These are phyloP conservation scores for Nycticryphes semicollaris DNA, from an alignment of 2,113 vertebrate species.

Conservation along the genomic window DNA sequence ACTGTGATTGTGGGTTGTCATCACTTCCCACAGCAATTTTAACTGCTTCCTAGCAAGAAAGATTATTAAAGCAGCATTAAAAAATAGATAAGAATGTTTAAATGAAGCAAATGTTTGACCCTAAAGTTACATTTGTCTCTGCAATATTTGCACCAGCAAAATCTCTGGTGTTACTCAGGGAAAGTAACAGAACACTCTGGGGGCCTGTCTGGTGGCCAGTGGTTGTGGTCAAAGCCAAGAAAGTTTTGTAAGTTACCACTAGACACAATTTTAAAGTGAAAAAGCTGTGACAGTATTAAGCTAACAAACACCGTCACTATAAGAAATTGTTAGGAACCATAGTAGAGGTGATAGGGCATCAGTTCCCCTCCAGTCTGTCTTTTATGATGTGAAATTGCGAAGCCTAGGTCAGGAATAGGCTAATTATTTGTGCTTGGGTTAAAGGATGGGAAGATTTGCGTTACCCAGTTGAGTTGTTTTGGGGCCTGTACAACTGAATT, in stretches of 20 bases:
- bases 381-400: neutral
- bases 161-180: neutral
- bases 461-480: neutral
- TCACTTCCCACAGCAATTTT: neutral
- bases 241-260: neutral
- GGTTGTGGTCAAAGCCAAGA: neutral
- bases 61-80: neutral
- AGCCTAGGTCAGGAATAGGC: neutral
- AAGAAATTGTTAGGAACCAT: neutral
- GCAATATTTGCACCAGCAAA: neutral
- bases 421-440: neutral
- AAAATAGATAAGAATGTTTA: neutral
- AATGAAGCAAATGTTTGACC: neutral
- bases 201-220: rapidly evolving
- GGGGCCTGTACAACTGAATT: neutral
- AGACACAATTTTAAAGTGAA: neutral
- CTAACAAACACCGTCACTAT: neutral
- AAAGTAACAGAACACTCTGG: neutral
- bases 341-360: neutral
- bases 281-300: neutral
- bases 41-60: neutral
- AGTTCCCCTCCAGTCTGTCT: neutral
- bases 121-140: neutral
- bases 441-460: neutral
- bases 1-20: neutral